Base-by-base conservation (phyloP, 1,140 invertebrate species). In the Cyclargus thomasi region DNA sequence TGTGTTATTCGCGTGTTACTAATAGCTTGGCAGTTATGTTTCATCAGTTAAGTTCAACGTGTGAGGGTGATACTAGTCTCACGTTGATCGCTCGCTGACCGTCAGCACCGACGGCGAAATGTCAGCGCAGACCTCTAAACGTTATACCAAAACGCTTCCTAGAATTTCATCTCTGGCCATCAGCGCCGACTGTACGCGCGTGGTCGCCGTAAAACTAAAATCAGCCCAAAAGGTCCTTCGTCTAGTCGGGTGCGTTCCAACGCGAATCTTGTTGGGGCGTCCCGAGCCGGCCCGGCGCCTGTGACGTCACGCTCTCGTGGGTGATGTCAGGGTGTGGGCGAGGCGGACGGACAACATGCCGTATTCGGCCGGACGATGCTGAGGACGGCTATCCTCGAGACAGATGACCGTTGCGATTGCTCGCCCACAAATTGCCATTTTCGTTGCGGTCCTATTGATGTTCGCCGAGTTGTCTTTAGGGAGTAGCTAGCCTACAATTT, bases 351-450 rank as follows among this genome's bases (percentile, higher is more conserved):
- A 66, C 79, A 79, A 66, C 79, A 79, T 23, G 69, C 75, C 67
- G 59, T 59, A 65, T 69, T 70, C 68, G 71, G 78, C 70, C 65
- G 69, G 86, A 84, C 82, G 83, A 77, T 69, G 70, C 70, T 67
- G 85, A 88, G 86, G 82, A 80, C 80, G 76, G 55, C 78, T 73
- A 72, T 70, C 74, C 64, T 75, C 66, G 63, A 84, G 79, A 70
- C 65, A 77, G 81, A 77, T 73, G 70, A 75, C 55, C 73, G 81
- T 83, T 85, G 86, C 86, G 86, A 88, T 88, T 66, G 72, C 70
- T 79, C 79, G 85, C 77, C 82, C 73, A 88, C 85, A 88, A 20
- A 21, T 59, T 20, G 39, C 39, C 39, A 47, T 47, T 47, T 47
- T 47, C 39, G 39, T 16, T 14, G 39, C 39, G 39, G 11, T 47